Conservation (phyloP, 2,797 vertebrate genomes). For the Aulostomus chinensis region DNA sequence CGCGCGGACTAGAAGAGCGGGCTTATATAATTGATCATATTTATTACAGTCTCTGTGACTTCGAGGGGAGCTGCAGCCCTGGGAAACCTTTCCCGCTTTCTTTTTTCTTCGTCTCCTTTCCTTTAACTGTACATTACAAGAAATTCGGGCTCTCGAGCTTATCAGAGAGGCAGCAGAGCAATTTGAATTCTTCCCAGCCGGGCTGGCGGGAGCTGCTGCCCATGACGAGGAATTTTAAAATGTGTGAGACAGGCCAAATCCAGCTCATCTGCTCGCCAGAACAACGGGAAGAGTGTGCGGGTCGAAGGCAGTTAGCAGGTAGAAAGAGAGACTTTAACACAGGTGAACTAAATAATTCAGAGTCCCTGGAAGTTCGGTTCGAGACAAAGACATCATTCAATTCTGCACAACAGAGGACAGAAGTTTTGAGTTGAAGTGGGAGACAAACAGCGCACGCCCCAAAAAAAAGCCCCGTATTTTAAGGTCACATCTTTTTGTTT, state of each 20-base stretch:
- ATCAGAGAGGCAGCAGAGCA: conserved; percentile 5
- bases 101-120: too few species aligned
- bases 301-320: conserved; percentile 65
- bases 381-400: too few species aligned
- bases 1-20: conserved; percentile 20
- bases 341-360: too few species aligned
- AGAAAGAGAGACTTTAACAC: conserved; percentile 18
- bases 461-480: too few species aligned
- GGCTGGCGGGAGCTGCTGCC: conserved; percentile 49
- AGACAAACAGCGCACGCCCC: too few species aligned
- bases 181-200: conserved; percentile 23
- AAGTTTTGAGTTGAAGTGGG: too few species aligned
- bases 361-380: too few species aligned
- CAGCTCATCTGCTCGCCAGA: conserved; percentile 78
- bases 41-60: conserved; percentile 53
- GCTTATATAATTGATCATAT: conserved; percentile 62
- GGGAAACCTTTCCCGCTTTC: conserved; percentile 39
- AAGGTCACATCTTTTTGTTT: too few species aligned
- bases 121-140: too few species aligned
- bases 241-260: conserved; percentile 73
- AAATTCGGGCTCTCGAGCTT: conserved; percentile 1
- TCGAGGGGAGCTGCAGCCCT: conserved; percentile 17
- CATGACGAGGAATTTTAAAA: conserved; percentile 83
- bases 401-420: too few species aligned
- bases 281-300: conserved; percentile 51